phyloP scores from a whole-genome alignment of 2,888 invertebrate genomes.

The Cenopis cana region DNA sequence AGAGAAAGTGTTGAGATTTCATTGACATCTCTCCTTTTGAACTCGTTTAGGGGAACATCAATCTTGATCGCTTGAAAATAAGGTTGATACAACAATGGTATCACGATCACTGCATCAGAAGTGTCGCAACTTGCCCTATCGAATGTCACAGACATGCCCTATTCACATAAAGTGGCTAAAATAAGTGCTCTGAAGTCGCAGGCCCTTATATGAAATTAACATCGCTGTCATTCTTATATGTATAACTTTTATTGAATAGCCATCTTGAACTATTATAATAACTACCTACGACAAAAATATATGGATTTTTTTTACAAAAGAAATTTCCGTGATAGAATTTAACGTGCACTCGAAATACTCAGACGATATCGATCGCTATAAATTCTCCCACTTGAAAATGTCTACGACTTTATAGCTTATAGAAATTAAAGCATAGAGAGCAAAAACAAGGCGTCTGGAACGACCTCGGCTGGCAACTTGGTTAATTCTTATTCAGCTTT shows the following conservation, averaged over 20 bases:
- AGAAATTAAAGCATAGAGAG: constrained; percentile 25
- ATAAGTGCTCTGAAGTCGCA: constrained; percentile 71
- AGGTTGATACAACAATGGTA: constrained; percentile 52
- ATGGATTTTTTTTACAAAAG: constrained; percentile 18
- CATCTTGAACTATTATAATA: constrained; percentile 36
- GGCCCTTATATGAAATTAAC: constrained; percentile 63
- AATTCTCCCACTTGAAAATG: constrained; percentile 17
- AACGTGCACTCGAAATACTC: constrained; percentile 27
- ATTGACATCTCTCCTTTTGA: constrained; percentile 47
- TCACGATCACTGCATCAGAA: constrained; percentile 55
- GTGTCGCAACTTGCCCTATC: constrained; percentile 72
- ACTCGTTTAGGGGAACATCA: constrained; percentile 46
- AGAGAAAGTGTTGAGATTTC: constrained; percentile 60
- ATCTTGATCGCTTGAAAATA: constrained; percentile 50
- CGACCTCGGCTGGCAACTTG: constrained; percentile 35
- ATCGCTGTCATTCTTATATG: constrained; percentile 56
- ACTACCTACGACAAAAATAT: constrained; percentile 8
- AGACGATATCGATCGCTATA: constrained; percentile 38
- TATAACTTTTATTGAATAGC: constrained; percentile 52
- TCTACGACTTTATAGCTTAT: constrained; percentile 27
- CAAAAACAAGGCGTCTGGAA: constrained; percentile 41
- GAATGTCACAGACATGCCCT: constrained; percentile 70
- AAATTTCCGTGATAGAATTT: constrained; percentile 22
- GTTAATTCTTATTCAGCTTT: constrained; percentile 41
- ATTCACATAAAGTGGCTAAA: constrained; percentile 75